A percentile compares a stretch with the other conserved stretches of the same genome.
These are phyloP conservation scores for Aphelocoma californica DNA, from an alignment of 2,797 vertebrate species.

Conservation along the genomic window DNA sequence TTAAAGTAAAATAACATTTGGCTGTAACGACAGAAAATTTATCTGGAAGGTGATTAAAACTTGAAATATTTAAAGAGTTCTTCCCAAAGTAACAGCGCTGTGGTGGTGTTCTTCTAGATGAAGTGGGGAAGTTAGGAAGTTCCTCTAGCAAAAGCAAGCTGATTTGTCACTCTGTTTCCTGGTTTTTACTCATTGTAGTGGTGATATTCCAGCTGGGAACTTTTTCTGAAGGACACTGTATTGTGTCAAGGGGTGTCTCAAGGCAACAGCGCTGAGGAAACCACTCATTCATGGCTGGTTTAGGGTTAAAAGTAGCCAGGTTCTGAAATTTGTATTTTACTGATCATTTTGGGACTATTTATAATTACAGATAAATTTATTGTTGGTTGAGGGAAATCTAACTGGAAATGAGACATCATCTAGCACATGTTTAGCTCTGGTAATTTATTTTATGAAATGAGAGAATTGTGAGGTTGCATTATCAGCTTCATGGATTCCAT, in stretches of 20 bases:
- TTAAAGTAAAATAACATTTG: not conserved
- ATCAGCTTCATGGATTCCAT: conserved; percentile 77
- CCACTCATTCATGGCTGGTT: not conserved
- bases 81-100: not conserved
- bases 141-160: not conserved
- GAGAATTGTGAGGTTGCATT: conserved; percentile 56
- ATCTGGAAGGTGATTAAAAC: not conserved
- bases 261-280: not conserved
- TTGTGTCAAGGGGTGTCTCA: not conserved
- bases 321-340: not conserved
- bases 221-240: not conserved
- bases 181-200: not conserved
- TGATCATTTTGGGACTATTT: not conserved
- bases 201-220: not conserved
- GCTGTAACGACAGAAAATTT: not conserved
- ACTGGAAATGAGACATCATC: not conserved
- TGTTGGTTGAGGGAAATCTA: not conserved
- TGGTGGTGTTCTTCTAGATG: not conserved
- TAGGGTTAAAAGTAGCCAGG: not conserved
- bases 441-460: conserved; percentile 61
- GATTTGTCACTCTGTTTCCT: not conserved
- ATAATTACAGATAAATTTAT: not conserved
- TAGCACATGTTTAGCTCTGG: not conserved
- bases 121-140: not conserved
- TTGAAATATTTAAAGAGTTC: not conserved